phyloP scores from a whole-genome alignment of 2,113 vertebrate genomes.

The Antigone vipio region DNA sequence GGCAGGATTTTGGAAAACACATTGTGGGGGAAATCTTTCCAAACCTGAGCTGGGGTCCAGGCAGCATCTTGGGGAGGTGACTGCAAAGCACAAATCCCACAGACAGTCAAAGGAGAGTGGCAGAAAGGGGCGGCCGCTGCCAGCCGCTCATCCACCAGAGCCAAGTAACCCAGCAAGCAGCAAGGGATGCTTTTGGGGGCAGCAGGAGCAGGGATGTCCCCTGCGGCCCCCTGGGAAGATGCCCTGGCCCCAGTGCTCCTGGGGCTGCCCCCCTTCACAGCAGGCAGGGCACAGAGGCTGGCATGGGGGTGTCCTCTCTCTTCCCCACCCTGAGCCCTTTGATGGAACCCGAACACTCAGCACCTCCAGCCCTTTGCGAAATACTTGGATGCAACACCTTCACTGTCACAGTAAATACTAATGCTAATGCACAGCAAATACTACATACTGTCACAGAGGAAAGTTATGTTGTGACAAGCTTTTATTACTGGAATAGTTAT shows the following conservation, averaged over 20 bases:
- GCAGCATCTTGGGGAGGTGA: not conserved
- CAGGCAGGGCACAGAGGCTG: not conserved
- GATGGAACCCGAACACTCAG: not conserved
- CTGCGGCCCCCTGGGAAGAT: not conserved
- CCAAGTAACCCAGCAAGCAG: not conserved
- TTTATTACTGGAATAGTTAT: not conserved
- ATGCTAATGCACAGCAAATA: not conserved
- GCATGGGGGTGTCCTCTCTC: not conserved
- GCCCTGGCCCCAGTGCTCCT: accelerated
- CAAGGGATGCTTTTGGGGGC: accelerated
- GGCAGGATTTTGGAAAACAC: not conserved
- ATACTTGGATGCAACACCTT: not conserved
- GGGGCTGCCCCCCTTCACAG: not conserved
- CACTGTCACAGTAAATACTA: not conserved
- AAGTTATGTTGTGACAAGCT: not conserved
- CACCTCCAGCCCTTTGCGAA: not conserved
- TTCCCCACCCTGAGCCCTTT: not conserved
- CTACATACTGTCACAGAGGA: not conserved
- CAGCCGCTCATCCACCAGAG: not conserved
- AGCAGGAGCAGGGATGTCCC: not conserved
- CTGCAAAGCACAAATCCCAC: not conserved
- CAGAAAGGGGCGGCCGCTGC: not conserved
- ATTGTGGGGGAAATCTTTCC: not conserved
- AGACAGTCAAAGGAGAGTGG: not conserved
- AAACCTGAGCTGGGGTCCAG: not conserved